Evolutionary conservation across 2,113 vertebrate species (phyloP).

Genomic region (Halcyon malimbica): DNA sequence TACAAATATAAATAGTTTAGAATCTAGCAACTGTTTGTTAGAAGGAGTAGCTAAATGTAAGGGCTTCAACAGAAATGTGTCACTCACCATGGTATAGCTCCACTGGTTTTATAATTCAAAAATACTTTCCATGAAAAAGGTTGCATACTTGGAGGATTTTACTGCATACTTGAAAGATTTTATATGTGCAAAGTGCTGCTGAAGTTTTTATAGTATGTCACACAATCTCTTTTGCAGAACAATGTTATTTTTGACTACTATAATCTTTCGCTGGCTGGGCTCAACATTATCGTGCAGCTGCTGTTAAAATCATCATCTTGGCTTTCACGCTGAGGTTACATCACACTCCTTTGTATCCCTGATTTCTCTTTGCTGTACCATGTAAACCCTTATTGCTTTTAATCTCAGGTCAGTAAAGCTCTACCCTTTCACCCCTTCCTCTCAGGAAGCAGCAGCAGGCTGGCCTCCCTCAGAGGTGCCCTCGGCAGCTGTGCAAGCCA

Average conservation of each 20-base stretch:
- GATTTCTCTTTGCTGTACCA: neutral
- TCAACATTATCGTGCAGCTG: neutral
- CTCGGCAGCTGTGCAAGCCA: neutral
- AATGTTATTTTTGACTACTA: neutral
- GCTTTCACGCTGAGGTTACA: neutral
- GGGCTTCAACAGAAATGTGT: neutral
- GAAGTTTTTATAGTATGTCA: neutral
- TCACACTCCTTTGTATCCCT: neutral
- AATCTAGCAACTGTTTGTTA: neutral
- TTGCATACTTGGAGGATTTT: neutral
- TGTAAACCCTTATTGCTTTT: neutral
- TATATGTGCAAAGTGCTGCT: neutral
- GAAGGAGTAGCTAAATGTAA: neutral
- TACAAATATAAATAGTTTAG: slow-evolving; percentile 10
- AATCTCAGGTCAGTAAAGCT: neutral
- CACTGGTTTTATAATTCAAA: neutral
- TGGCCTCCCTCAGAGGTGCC: neutral
- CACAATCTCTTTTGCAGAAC: neutral
- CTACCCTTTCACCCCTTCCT: neutral
- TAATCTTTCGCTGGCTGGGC: neutral
- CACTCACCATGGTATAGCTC: neutral
- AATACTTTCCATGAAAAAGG: neutral
- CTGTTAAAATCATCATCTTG: neutral
- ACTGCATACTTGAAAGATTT: neutral
- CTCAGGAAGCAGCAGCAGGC: neutral